Evolutionary conservation across 2,888 invertebrate genomes (phyloP), one percentile per base, ranked within the genome.

Genomic region (Clivina fossor): DNA sequence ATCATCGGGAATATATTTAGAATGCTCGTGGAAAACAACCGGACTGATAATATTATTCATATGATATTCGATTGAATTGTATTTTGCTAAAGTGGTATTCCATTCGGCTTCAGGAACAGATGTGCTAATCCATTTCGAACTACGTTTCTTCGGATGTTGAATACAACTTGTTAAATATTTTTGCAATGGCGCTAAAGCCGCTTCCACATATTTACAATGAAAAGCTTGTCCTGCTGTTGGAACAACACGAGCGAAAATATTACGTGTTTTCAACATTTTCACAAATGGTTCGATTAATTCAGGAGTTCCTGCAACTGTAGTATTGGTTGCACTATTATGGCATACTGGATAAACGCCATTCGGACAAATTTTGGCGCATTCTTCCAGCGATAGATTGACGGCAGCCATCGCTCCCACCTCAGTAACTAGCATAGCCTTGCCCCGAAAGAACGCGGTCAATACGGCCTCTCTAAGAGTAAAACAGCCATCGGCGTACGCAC

Each of bases 401-500:
- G 95, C 95, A 30, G 95, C 96, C 96, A 96, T 96, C 47, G 84
- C 86, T 28, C 93, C 93, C 63, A 93, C 74, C 63, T 82, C 79
- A 4, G 89, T 85, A 65, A 92, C 91, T 62, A 85, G 73, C 64
- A 93, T 87, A 64, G 88, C 86, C 66, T 85, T 84, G 13, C 95
- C 95, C 74, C 98, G 83, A 84, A 92, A 93, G 76, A 92, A 98
- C 26, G 98, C 95, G 46, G 94, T 88, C 64, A 96, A 76, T 51
- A 97, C 88, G 0, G 95, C 88, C 76, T 99, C 96, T 72, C 95
- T 95, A 2, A 90, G 87, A 5, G 93, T 94, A 67, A 99, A 86
- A 44, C 93, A 90, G 9, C 93, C 95, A 78, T 98, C 97, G 22
- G 95, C 96, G 76, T 97, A 97, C 11, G 94, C 96, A 74, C 97